Percentiles rank a stretch among this genome's conserved stretches.
Conservation (phyloP, 1,140 invertebrate species). For the Odontomachus brunneus region DNA sequence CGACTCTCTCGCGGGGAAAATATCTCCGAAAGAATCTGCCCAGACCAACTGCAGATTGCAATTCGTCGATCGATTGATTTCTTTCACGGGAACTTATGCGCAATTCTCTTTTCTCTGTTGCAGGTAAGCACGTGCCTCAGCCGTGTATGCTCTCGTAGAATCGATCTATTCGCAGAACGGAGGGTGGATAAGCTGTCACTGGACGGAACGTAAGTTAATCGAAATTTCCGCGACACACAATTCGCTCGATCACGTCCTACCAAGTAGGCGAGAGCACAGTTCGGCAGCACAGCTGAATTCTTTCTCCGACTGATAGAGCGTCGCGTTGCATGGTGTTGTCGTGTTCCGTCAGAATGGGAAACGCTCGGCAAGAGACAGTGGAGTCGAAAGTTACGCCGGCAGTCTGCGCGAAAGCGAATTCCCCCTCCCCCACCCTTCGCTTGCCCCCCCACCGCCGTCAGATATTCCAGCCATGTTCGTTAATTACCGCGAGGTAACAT, state of each 20-base stretch:
- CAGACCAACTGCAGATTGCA: too few relatives aligned
- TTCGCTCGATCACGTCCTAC: constrained; percentile 16
- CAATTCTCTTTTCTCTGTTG: constrained; percentile 71
- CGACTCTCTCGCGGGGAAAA: neutral
- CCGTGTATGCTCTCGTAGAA: neutral
- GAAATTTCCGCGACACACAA: constrained; percentile 26
- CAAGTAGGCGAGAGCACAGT: too few relatives aligned
- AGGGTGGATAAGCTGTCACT: neutral
- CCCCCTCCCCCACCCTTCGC: neutral
- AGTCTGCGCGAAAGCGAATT: constrained; percentile 56
- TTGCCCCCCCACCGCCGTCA: constrained; percentile 42
- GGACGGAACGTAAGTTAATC: constrained; percentile 42
- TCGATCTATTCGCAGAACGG: neutral
- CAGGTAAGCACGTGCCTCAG: constrained; percentile 73
- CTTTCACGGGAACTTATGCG: neutral
- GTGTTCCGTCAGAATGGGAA: constrained; percentile 28
- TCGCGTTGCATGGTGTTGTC: constrained; percentile 5
- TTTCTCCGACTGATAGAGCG: constrained; percentile 34
- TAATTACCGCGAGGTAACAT: constrained; percentile 72
- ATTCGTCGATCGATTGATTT: neutral
- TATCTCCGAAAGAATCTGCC: too few relatives aligned
- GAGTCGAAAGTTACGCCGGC: constrained; percentile 46
- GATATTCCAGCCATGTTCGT: constrained; percentile 73
- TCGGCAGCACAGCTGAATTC: neutral
- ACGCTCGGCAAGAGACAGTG: constrained; percentile 48